These are phyloP conservation scores for Cossypha caffra DNA, from an alignment of 2,797 vertebrate species.

Conservation along the genomic window DNA sequence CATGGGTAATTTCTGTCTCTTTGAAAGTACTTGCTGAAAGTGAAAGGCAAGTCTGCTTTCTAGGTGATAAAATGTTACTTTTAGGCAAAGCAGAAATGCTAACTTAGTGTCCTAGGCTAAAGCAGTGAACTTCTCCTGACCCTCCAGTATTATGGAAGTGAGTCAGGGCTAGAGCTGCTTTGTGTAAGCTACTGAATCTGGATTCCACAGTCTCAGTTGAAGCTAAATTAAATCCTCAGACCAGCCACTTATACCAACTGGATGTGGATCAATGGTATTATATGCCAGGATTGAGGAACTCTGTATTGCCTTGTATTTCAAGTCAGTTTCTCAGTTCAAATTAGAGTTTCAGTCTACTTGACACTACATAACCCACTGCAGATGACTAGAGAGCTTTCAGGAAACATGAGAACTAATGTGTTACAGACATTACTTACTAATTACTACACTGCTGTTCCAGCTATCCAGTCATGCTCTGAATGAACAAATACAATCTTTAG, in stretches of 20 bases:
- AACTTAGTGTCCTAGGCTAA: slow-evolving; percentile 2
- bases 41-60: background rate
- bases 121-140: slow-evolving; percentile 54
- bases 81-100: background rate
- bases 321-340: background rate
- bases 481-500: background rate
- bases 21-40: background rate
- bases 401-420: background rate
- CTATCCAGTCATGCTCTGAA: background rate
- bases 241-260: slow-evolving; percentile 52
- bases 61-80: background rate
- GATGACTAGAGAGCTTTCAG: background rate
- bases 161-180: slow-evolving; percentile 66
- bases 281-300: background rate
- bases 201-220: slow-evolving; percentile 27
- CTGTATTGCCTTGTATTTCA: background rate
- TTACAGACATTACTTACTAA: background rate
- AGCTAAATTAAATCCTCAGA: slow-evolving; percentile 60
- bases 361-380: background rate
- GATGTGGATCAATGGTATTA: slow-evolving; percentile 30
- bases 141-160: slow-evolving; percentile 48
- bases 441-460: background rate
- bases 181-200: slow-evolving; percentile 66
- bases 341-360: background rate
- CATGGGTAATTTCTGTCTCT: background rate